Evolutionary conservation across 1,140 invertebrate species (phyloP).

Genomic region (Trichonephila inaurata): DNA sequence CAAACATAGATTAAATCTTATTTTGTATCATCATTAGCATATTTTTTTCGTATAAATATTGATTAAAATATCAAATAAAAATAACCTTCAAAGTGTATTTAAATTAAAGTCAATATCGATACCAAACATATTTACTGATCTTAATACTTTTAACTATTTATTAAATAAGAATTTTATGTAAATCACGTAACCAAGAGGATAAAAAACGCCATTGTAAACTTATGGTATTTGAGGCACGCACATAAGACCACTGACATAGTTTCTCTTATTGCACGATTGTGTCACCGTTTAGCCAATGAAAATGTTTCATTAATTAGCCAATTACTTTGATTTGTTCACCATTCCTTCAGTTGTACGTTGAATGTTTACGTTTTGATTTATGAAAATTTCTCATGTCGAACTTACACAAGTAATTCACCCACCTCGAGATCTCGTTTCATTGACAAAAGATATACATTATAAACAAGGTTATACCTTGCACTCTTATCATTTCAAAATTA

Average conservation of each 20-base stretch:
- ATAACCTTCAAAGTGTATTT: no score
- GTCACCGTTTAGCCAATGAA: not conserved
- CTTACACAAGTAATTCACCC: no score
- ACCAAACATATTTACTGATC: not conserved
- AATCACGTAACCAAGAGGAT: not conserved
- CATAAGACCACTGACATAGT: not conserved
- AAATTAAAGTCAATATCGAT: not conserved
- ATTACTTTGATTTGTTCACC: not conserved
- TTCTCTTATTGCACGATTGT: not conserved
- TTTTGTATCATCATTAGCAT: no score
- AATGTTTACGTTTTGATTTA: not conserved
- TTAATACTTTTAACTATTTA: not conserved
- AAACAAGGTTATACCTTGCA: not conserved
- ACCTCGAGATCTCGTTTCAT: no score
- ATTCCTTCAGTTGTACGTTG: not conserved
- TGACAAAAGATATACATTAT: not conserved
- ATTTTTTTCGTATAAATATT: no score
- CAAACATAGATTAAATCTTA: no score
- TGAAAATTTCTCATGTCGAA: no score
- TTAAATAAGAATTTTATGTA: not conserved
- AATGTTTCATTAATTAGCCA: not conserved
- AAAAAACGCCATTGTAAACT: not conserved
- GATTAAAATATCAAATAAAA: no score
- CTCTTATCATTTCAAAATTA: not conserved
- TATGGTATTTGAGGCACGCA: not conserved